Evolutionary conservation across 2,113 vertebrate species (phyloP).

Genomic region (Colossoma macropomum): DNA sequence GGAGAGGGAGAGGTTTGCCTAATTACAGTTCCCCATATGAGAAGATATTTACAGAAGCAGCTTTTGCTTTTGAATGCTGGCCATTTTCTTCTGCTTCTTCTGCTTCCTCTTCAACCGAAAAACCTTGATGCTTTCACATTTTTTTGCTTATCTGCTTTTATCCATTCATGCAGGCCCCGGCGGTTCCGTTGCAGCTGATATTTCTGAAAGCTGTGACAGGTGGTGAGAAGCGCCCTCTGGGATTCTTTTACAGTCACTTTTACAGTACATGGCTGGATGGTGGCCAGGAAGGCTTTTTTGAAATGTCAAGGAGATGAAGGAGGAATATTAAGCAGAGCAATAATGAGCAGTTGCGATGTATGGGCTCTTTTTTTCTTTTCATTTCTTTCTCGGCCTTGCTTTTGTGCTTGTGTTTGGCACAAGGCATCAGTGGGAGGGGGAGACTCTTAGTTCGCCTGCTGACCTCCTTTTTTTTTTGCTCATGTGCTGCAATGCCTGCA

Average conservation of each 20-base stretch:
- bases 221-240: slow-evolving; percentile 25
- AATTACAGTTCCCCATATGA: slow-evolving; percentile 9
- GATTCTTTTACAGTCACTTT: slow-evolving; percentile 39
- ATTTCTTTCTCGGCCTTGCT: neutral
- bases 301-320: slow-evolving; percentile 46
- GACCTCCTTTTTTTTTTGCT: neutral
- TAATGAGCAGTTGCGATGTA: neutral
- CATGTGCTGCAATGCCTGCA: neutral
- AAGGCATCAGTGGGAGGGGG: slow-evolving; percentile 2
- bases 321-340: slow-evolving; percentile 37
- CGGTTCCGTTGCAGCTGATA: slow-evolving; percentile 24
- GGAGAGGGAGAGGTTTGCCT: neutral
- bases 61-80: neutral
- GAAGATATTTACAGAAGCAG: neutral
- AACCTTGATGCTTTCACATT: neutral
- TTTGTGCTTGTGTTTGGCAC: neutral
- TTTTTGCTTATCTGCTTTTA: neutral
- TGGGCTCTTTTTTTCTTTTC: too few species aligned
- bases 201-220: slow-evolving; percentile 32
- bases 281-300: slow-evolving; percentile 27
- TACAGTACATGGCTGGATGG: slow-evolving; percentile 28
- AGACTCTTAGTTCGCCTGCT: neutral
- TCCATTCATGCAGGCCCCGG: neutral
- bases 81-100: neutral
- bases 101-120: neutral